Evolutionary conservation across 2,797 vertebrate genomes (phyloP).

Genomic region (Sardinella longiceps): DNA sequence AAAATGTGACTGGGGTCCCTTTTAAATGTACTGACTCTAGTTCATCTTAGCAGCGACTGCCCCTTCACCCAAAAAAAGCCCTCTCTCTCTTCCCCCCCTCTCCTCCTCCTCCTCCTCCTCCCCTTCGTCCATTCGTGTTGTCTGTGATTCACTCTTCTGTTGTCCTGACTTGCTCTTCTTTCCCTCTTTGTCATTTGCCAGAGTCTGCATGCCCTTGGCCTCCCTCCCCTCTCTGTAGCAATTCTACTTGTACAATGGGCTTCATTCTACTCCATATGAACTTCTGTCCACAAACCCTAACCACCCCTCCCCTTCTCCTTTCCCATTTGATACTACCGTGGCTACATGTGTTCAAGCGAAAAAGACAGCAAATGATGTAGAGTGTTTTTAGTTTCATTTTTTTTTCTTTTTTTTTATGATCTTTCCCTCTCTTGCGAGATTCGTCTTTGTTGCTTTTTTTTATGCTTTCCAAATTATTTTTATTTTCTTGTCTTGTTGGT

Average conservation of each 20-base stretch:
- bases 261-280: conserved; percentile 61
- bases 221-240: conserved; percentile 47
- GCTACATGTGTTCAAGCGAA: conserved; percentile 73
- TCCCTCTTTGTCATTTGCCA: conserved; percentile 64
- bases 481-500: conserved; percentile 62
- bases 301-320: conserved; percentile 45
- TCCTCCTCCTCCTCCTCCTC: conserved; percentile 48
- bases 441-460: conserved; percentile 59
- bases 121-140: conserved; percentile 70
- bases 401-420: conserved; percentile 61
- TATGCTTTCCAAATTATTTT: conserved; percentile 45
- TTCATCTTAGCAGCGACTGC: conserved; percentile 71
- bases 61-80: conserved; percentile 41
- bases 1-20: conserved; percentile 76
- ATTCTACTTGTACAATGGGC: conserved; percentile 56
- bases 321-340: conserved; percentile 64
- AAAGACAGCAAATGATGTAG: conserved; percentile 76
- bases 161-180: conserved; percentile 64
- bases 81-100: conserved; percentile 39
- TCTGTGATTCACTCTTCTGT: conserved; percentile 69
- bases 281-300: conserved; percentile 57
- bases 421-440: neutral
- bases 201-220: conserved; percentile 71
- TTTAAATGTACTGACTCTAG: conserved; percentile 73
- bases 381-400: conserved; percentile 59